These are phyloP conservation scores for Passer montanus DNA, from an alignment of 2,113 vertebrate genomes.

Conservation along the genomic window DNA sequence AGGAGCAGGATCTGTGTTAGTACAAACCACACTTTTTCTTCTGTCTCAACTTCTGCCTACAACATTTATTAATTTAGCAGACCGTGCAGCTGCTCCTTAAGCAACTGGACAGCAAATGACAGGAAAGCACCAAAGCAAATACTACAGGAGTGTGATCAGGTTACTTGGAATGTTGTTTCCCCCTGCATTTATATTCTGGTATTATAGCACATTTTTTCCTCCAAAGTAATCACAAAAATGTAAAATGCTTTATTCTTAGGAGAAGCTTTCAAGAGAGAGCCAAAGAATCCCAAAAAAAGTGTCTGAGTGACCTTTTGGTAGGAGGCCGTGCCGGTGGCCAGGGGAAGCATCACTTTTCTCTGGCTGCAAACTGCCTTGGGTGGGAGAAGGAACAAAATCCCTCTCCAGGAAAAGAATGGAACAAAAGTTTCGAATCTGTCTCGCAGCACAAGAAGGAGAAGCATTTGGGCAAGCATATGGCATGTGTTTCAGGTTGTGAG, in stretches of 20 bases:
- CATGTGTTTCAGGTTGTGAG: slow-evolving; percentile 45
- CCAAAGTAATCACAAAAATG: slow-evolving; percentile 39
- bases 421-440: background rate
- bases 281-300: background rate
- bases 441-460: background rate
- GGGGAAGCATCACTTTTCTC: background rate
- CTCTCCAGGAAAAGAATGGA: slow-evolving; percentile 6
- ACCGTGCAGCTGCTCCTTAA: slow-evolving; percentile 65
- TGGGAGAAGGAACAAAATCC: slow-evolving; percentile 14
- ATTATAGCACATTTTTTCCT: background rate
- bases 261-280: slow-evolving; percentile 34
- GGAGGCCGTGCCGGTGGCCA: background rate
- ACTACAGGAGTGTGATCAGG: background rate
- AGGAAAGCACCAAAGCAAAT: slow-evolving; percentile 55
- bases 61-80: slow-evolving; percentile 63
- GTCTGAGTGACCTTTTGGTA: background rate
- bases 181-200: background rate
- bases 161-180: slow-evolving; percentile 33
- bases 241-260: slow-evolving; percentile 45
- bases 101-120: slow-evolving; percentile 48
- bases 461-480: slow-evolving; percentile 55
- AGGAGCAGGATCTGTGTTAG: slow-evolving; percentile 44
- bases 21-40: slow-evolving; percentile 53
- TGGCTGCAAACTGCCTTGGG: background rate
- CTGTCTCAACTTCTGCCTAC: slow-evolving; percentile 47